These are phyloP conservation scores for Microcebus murinus DNA, from an alignment of 2,113 vertebrate genomes.

Conservation along the genomic window DNA sequence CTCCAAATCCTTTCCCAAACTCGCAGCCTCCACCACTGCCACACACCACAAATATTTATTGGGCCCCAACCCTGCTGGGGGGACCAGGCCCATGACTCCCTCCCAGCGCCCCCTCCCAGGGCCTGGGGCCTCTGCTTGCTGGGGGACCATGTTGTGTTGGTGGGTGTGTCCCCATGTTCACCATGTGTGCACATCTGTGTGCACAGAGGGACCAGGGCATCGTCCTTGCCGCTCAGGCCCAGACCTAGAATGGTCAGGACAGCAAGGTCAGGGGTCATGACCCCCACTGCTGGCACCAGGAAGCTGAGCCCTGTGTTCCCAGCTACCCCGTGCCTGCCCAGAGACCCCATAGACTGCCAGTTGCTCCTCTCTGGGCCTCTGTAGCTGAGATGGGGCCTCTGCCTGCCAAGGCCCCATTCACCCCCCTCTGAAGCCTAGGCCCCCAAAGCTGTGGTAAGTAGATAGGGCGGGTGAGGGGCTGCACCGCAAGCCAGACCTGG, in stretches of 20 bases:
- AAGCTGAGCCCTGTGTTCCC: neutral
- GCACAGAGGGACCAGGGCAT: neutral
- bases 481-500: neutral
- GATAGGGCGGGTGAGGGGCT: neutral
- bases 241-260: fast-evolving
- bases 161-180: neutral
- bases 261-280: neutral
- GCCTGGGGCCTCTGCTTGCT: neutral
- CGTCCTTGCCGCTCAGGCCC: neutral
- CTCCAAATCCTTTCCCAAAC: neutral
- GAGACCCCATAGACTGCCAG: no score
- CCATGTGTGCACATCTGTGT: neutral
- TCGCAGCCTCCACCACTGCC: neutral
- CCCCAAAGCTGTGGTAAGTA: fast-evolving
- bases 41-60: neutral
- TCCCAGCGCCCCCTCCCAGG: neutral
- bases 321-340: neutral
- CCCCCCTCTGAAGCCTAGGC: neutral
- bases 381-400: neutral
- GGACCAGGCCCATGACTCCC: neutral
- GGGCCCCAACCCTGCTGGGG: neutral
- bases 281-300: fast-evolving
- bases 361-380: neutral
- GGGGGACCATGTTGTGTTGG: fast-evolving
- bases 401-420: neutral